These are phyloP conservation scores for Denticeps clupeoides DNA, from an alignment of 2,797 vertebrate species.

Conservation along the genomic window DNA sequence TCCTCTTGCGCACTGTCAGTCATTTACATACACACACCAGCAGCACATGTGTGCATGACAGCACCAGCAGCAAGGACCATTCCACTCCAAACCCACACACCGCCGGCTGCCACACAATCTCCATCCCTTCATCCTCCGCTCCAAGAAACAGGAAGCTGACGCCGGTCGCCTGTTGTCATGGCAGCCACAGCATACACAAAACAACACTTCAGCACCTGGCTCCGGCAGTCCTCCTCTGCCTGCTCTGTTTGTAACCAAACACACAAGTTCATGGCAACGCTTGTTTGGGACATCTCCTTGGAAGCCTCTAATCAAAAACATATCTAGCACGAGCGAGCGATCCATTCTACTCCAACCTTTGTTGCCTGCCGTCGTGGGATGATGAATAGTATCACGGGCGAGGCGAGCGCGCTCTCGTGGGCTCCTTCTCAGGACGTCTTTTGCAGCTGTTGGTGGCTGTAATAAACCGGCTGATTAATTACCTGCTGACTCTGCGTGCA, in stretches of 20 bases:
- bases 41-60: background rate
- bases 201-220: constrained; percentile 50
- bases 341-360: constrained; percentile 26
- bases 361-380: constrained; percentile 26
- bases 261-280: constrained; percentile 60
- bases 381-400: constrained; percentile 26
- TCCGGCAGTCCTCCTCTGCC: constrained; percentile 31
- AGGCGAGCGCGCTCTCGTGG: constrained; percentile 4
- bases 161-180: constrained; percentile 42
- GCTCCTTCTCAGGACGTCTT: constrained; percentile 13
- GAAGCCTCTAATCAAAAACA: constrained; percentile 47
- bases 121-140: constrained; percentile 5
- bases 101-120: background rate
- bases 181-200: constrained; percentile 53
- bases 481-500: constrained; percentile 13
- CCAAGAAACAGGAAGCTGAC: constrained; percentile 39
- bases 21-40: background rate
- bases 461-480: constrained; percentile 30
- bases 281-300: constrained; percentile 49
- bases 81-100: background rate
- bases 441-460: constrained; percentile 4
- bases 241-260: constrained; percentile 62
- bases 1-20: too few species aligned
- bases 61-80: background rate
- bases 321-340: constrained; percentile 29